Base-by-base conservation (phyloP, 1,140 invertebrate genomes). In the Tetramorium simillimum region DNA sequence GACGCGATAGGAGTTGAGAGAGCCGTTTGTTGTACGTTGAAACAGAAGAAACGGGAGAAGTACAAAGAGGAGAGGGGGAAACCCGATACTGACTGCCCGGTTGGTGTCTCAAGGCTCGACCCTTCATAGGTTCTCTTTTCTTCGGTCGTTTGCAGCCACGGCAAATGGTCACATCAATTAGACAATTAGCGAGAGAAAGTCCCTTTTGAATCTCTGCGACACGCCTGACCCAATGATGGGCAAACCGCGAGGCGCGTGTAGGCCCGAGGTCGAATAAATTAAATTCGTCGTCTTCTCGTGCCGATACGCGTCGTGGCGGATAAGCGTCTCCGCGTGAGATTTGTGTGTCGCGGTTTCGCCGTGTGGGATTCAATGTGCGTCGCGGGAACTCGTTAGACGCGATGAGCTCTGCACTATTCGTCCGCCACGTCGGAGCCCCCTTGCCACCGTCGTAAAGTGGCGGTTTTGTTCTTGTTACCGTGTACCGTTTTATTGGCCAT, bases 1-100 rank as follows among this genome's bases (percentile, higher is more conserved):
- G 91, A 93, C 90, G 89, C 90, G 91, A 93, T 92, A 92, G 89
- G 86, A 92, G 86, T 88, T 77, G 85, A 91, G 90, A 91, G 89
- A 91, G 87, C 81, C 88, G 85, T 92, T 92, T 92, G 91, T 91
- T 90, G 80, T 86, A 80, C 67, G 63, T 81, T 82, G 46, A 53
- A 65, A 62, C 63, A 46, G 56, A 37, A 51, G 33, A 14, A 56
- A 58, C 53, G 7, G 16, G 62, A 69, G 69, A 73, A 33, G 24
- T 33, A 33, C 10, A 51, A 46, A 21, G 49, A 43, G 24, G 33
- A 10, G 37, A 6, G 33, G 86, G 86, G 43, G 77, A 84, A 90
- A 86, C 72, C 33, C 60, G 82, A 86, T 82, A 85, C 72, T 78
- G 77, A 90, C 89, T 90, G 89, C 65, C 28, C 69, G 40, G 14